Conservation (phyloP, 2,797 vertebrate species). For the Buphagus erythrorhynchus region DNA sequence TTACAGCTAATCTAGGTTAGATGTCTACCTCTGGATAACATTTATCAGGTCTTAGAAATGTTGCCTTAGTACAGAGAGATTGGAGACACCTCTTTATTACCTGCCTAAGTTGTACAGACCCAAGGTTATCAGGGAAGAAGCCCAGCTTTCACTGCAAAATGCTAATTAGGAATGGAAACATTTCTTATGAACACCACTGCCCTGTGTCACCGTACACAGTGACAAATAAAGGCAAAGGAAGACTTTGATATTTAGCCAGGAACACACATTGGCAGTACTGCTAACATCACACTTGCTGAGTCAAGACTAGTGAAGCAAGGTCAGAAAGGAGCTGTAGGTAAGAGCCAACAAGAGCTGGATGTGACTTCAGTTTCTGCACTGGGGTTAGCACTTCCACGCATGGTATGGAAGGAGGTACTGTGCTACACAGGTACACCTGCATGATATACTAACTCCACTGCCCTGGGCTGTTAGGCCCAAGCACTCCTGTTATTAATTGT, state of each 20-base stretch:
- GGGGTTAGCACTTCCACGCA: fast-evolving
- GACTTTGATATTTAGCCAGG: not conserved
- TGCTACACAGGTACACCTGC: fast-evolving
- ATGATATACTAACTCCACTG: not conserved
- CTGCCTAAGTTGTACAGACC: not conserved
- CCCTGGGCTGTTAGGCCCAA: not conserved
- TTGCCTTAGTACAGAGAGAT: not conserved
- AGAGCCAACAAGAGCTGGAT: not conserved
- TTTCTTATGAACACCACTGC: not conserved
- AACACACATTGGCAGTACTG: not conserved
- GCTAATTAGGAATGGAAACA: not conserved
- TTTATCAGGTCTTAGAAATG: not conserved
- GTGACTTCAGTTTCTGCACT: not conserved
- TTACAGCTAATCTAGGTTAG: not conserved
- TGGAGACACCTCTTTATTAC: not conserved
- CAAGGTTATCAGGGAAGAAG: not conserved
- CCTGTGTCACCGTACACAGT: not conserved
- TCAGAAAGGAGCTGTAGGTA: not conserved
- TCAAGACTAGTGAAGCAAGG: not conserved
- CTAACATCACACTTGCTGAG: not conserved
- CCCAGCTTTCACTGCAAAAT: not conserved
- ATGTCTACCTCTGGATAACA: not conserved
- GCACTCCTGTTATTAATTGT: not conserved
- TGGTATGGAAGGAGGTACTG: not conserved
- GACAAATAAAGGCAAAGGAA: not conserved